Conservation (phyloP, 2,797 vertebrate genomes). For the Heterohyrax brucei region DNA sequence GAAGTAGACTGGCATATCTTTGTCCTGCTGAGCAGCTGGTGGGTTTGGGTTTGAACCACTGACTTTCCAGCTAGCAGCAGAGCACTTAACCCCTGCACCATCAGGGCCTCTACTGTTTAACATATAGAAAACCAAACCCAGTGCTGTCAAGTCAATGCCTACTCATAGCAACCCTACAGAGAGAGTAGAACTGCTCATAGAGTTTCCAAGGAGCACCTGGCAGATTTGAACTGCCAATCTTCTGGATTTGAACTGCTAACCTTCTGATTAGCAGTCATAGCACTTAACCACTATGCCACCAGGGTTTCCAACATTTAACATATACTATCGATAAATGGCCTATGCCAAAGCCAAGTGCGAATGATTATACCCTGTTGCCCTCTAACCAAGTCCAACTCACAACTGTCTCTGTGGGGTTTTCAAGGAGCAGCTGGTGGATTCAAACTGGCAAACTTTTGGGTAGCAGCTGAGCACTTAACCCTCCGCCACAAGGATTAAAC, state of each 20-base stretch:
- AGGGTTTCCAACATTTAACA: neutral
- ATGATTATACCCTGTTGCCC: too few species aligned
- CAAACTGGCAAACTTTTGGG: too few species aligned
- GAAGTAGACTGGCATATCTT: neutral
- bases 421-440: too few species aligned
- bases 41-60: neutral
- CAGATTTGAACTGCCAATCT: too few species aligned
- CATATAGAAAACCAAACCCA: neutral
- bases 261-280: neutral
- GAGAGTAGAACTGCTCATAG: too few species aligned
- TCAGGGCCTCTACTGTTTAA: neutral
- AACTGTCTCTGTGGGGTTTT: too few species aligned
- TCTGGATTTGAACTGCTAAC: neutral
- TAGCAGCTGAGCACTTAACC: too few species aligned
- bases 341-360: neutral
- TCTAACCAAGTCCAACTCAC: too few species aligned
- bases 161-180: too few species aligned
- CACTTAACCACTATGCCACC: neutral
- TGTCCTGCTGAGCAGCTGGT: neutral
- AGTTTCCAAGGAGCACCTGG: too few species aligned
- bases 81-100: neutral
- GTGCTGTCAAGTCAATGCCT: too few species aligned
- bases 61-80: neutral
- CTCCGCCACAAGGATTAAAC: too few species aligned
- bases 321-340: constrained; percentile 51